These are phyloP conservation scores for Amphiprion clarkii DNA, from an alignment of 2,797 vertebrate species.

Conservation along the genomic window DNA sequence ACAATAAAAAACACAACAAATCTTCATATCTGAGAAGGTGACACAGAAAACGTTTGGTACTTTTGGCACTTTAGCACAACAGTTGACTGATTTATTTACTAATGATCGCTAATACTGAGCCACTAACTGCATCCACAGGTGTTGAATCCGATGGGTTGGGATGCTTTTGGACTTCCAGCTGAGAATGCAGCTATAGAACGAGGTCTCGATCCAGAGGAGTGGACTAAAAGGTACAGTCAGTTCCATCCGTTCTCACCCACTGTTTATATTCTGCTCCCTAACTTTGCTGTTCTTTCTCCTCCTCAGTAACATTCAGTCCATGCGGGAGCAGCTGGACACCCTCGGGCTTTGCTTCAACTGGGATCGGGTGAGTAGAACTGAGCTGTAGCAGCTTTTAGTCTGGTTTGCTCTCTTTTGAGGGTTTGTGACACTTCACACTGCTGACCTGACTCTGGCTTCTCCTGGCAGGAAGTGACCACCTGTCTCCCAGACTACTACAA, in stretches of 20 bases:
- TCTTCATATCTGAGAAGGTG: neutral
- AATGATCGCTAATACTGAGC: neutral
- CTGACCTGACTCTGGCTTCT: constrained; percentile 42
- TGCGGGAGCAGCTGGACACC: constrained; percentile 92
- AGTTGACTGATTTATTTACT: neutral
- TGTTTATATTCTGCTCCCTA: neutral
- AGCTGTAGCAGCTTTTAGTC: neutral
- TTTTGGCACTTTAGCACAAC: neutral
- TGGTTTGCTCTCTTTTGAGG: constrained; percentile 1
- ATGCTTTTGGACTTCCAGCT: constrained; percentile 96
- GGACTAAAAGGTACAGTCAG: constrained; percentile 90
- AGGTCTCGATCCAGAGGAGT: constrained; percentile 91
- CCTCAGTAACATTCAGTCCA: constrained; percentile 93
- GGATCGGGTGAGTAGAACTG: constrained; percentile 87
- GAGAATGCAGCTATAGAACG: constrained; percentile 97
- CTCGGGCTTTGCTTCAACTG: constrained; percentile 96
- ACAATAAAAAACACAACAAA: neutral
- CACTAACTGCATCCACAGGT: constrained; percentile 83
- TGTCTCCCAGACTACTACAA: constrained; percentile 96
- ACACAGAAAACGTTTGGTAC: neutral
- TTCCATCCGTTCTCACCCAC: neutral
- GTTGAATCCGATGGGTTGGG: constrained; percentile 99
- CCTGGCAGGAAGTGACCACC: constrained; percentile 93
- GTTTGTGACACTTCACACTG: neutral
- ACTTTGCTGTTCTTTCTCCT: constrained; percentile 4